Percentiles rank a stretch among this genome's conserved stretches.
These are phyloP conservation scores for Petrocephalus sullivani DNA, from an alignment of 2,797 vertebrate genomes.

Conservation along the genomic window DNA sequence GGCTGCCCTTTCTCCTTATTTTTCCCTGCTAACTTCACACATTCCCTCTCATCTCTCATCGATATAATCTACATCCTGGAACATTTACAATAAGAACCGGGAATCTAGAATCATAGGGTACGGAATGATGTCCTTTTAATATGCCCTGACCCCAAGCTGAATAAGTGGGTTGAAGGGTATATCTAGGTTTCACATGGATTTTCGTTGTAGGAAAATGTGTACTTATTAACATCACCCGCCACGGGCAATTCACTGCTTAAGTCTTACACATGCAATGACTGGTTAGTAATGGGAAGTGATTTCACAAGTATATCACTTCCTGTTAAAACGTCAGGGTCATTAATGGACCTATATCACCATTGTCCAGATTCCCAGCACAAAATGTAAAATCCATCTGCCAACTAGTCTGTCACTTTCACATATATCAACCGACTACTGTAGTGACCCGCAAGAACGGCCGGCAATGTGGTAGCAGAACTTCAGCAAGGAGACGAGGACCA, in stretches of 20 bases:
- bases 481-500: neutral
- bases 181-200: neutral
- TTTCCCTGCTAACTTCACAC: neutral
- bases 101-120: neutral
- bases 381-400: neutral
- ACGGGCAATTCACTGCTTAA: neutral
- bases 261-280: neutral
- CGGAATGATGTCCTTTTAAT: neutral
- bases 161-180: neutral
- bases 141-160: neutral
- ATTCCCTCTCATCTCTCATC: neutral
- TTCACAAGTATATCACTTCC: neutral
- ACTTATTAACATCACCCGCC: neutral
- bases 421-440: neutral
- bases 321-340: neutral
- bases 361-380: neutral
- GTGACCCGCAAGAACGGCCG: neutral
- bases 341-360: neutral
- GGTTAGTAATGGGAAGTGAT: neutral
- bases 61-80: neutral
- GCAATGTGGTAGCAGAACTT: neutral
- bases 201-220: neutral
- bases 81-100: neutral
- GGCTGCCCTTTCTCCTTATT: neutral
- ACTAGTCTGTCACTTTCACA: neutral